Percentiles rank a stretch among this genome's conserved stretches.
These are phyloP conservation scores for Natrix natrix DNA, from an alignment of 2,797 vertebrate genomes.

Conservation along the genomic window DNA sequence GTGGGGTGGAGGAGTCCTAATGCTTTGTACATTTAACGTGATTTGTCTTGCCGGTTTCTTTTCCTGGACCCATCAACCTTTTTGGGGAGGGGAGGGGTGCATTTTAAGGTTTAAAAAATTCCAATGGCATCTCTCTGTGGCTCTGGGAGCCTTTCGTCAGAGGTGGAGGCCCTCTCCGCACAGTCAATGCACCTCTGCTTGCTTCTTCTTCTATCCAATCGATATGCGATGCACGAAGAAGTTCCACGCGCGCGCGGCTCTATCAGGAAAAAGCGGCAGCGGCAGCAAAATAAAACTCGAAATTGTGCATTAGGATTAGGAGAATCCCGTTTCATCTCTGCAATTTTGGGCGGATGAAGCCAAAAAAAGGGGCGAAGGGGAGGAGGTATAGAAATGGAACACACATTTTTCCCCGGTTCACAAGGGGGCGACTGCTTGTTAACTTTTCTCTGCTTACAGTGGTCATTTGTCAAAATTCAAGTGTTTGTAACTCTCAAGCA, in stretches of 20 bases:
- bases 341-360: not conserved
- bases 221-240: not conserved
- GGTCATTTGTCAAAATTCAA: not conserved
- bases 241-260: not conserved
- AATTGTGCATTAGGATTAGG: constrained; percentile 33
- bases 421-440: not conserved
- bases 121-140: not conserved
- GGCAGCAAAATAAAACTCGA: constrained; percentile 18
- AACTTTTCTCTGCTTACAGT: not conserved
- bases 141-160: not conserved
- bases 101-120: not conserved
- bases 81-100: not conserved
- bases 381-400: not conserved
- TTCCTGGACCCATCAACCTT: not conserved
- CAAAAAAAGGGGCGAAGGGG: not conserved
- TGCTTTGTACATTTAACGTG: not conserved
- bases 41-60: not conserved
- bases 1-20: not conserved
- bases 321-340: constrained; percentile 11
- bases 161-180: not conserved
- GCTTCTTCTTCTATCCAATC: not conserved
- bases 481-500: not conserved
- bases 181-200: not conserved
- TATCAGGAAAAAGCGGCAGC: constrained; percentile 31
- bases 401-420: rapidly evolving